These are phyloP conservation scores for Misgurnus mizolepis DNA, from an alignment of 2,113 vertebrate genomes.

Conservation along the genomic window DNA sequence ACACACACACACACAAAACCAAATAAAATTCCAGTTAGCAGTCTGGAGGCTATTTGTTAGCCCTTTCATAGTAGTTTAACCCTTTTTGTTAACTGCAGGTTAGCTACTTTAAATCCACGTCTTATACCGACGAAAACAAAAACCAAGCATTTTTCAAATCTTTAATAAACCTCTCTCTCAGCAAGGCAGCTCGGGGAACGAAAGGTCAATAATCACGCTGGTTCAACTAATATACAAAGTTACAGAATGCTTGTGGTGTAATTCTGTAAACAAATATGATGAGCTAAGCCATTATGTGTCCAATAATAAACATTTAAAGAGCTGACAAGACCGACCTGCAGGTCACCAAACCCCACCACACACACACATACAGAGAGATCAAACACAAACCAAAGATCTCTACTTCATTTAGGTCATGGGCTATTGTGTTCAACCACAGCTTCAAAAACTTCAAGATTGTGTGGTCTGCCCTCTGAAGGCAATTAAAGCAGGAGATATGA, in stretches of 20 bases:
- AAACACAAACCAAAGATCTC: slow-evolving; percentile 29
- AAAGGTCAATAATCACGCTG: slow-evolving; percentile 56
- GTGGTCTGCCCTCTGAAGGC: slow-evolving; percentile 21
- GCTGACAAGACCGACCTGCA: slow-evolving; percentile 54
- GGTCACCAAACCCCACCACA: slow-evolving; percentile 33
- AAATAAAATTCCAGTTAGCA: slow-evolving; percentile 67
- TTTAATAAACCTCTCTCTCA: slow-evolving; percentile 45
- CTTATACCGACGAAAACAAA: slow-evolving; percentile 49
- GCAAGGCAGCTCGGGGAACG: slow-evolving; percentile 46
- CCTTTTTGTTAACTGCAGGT: slow-evolving; percentile 65
- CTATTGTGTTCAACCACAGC: slow-evolving; percentile 51
- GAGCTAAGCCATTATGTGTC: slow-evolving; percentile 46
- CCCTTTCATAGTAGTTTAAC: slow-evolving; percentile 58
- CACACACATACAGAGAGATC: slow-evolving; percentile 25
- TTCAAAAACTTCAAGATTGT: slow-evolving; percentile 13
- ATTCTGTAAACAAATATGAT: slow-evolving; percentile 63
- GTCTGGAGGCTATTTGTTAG: slow-evolving; percentile 69
- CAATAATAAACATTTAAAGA: slow-evolving; percentile 52
- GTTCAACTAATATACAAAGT: slow-evolving; percentile 59
- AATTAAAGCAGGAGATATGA: slow-evolving; percentile 53
- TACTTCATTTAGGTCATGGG: slow-evolving; percentile 28
- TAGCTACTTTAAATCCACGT: slow-evolving; percentile 61
- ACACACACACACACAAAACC: slow-evolving; percentile 44
- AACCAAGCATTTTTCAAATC: slow-evolving; percentile 44
- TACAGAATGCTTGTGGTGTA: slow-evolving; percentile 50